Conservation (phyloP, 2,888 invertebrate species). For the Nemoura dubitans region DNA sequence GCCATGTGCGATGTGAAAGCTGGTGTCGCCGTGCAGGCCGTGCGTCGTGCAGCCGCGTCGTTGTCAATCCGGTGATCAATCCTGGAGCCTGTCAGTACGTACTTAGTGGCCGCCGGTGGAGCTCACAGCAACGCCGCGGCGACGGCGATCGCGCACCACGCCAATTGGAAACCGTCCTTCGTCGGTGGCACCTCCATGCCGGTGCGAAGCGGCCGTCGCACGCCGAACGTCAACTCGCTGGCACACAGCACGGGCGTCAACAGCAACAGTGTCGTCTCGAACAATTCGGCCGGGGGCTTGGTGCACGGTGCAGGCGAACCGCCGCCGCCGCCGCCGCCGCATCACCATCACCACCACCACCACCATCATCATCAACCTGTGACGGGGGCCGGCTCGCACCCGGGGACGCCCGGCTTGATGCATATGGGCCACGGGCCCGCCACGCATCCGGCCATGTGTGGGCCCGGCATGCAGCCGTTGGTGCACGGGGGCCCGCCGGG, state of each 20-base stretch:
- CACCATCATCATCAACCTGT: not conserved
- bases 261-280: not conserved
- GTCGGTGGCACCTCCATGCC: slow-evolving; percentile 51
- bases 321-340: not conserved
- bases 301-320: too few relatives aligned
- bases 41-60: slow-evolving; percentile 28
- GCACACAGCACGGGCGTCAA: not conserved
- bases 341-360: not conserved
- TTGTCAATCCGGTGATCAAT: slow-evolving; percentile 60
- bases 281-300: not conserved
- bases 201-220: slow-evolving; percentile 50
- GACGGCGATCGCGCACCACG: slow-evolving; percentile 58
- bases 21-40: slow-evolving; percentile 40
- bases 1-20: not conserved
- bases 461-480: slow-evolving; percentile 50
- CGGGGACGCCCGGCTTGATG: not conserved
- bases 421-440: slow-evolving; percentile 12
- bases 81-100: slow-evolving; percentile 61
- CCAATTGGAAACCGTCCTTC: slow-evolving; percentile 44
- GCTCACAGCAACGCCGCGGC: slow-evolving; percentile 54
- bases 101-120: not conserved
- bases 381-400: not conserved
- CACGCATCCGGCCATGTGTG: slow-evolving; percentile 44
- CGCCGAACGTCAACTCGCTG: slow-evolving; percentile 53
- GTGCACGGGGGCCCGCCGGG: slow-evolving; percentile 57